Percentiles rank a stretch among this genome's conserved stretches.
Conservation (phyloP, 2,888 invertebrate species). For the Linnaemya tessellans region DNA sequence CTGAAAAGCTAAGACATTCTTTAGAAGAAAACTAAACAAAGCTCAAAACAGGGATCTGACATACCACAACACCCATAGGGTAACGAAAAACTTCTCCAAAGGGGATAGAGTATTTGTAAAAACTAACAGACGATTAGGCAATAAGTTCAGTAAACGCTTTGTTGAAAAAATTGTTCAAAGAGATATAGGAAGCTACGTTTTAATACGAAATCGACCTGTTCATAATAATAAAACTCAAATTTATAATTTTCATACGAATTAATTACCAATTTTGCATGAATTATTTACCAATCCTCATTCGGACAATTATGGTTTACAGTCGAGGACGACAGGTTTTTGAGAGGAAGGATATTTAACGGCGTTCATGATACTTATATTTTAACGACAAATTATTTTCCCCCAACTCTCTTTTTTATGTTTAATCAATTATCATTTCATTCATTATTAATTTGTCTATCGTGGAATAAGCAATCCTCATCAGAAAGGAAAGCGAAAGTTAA, state of each 20-base stretch:
- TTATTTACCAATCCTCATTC: not conserved
- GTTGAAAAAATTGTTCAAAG: conserved; percentile 25
- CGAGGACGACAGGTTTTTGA: conserved; percentile 8
- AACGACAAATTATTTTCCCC: too few species aligned
- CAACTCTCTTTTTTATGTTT: too few species aligned
- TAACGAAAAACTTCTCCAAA: not conserved
- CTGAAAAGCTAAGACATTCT: not conserved
- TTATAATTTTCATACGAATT: not conserved
- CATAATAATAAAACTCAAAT: conserved; percentile 6
- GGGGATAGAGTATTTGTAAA: conserved; percentile 23
- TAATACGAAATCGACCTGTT: conserved; percentile 24
- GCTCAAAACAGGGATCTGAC: conserved; percentile 18
- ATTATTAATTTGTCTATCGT: not conserved
- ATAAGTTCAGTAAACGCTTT: conserved; percentile 22
- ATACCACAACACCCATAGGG: conserved; percentile 2
- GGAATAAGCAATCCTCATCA: not conserved
- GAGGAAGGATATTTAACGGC: conserved; percentile 18
- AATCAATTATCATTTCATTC: too few species aligned
- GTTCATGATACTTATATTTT: too few species aligned
- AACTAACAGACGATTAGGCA: conserved; percentile 21
- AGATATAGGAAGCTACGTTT: conserved; percentile 13
- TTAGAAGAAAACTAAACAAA: not conserved
- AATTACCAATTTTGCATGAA: not conserved
- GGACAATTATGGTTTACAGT: not conserved
- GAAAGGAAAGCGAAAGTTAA: not conserved